These are phyloP conservation scores for Gymnoscopelus braueri DNA, from an alignment of 2,797 vertebrate genomes.

Conservation along the genomic window DNA sequence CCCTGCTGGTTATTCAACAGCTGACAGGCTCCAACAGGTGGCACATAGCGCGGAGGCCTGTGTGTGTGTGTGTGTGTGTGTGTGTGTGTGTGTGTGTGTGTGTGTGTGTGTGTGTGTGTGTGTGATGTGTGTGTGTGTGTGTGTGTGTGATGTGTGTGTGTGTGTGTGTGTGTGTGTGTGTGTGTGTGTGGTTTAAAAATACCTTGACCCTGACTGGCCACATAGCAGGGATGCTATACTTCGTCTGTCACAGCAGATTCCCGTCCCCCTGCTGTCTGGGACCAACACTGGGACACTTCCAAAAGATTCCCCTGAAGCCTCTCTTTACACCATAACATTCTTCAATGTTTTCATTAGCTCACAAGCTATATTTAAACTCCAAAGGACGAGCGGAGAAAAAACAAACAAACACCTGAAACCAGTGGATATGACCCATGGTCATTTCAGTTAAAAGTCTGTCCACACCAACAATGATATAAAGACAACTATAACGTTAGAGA, in stretches of 20 bases:
- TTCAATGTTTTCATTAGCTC: slow-evolving; percentile 22
- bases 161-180: slow-evolving; percentile 18
- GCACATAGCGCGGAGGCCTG: slow-evolving; percentile 35
- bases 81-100: slow-evolving; percentile 2
- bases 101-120: slow-evolving; percentile 20
- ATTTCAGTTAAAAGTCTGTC: too few species aligned
- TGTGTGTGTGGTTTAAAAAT: slow-evolving; percentile 69
- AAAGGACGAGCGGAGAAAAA: too few species aligned
- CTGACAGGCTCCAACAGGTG: slow-evolving; percentile 77
- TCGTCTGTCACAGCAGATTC: not conserved
- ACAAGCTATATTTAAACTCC: slow-evolving; percentile 19
- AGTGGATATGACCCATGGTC: too few species aligned
- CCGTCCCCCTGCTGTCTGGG: slow-evolving; percentile 26
- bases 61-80: slow-evolving; percentile 9
- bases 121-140: slow-evolving; percentile 14
- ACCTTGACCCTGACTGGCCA: slow-evolving; percentile 67
- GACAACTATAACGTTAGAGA: too few species aligned
- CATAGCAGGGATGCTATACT: slow-evolving; percentile 67
- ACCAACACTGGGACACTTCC: too few species aligned
- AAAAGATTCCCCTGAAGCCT: slow-evolving; percentile 33
- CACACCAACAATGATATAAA: too few species aligned
- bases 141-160: slow-evolving; percentile 8
- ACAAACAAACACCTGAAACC: too few species aligned
- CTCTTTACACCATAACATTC: slow-evolving; percentile 43
- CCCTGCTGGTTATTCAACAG: slow-evolving; percentile 57